Evolutionary conservation across 2,797 vertebrate genomes (phyloP), one percentile per base, ranked within the genome.

Genomic region (Peromyscus melanophrys): DNA sequence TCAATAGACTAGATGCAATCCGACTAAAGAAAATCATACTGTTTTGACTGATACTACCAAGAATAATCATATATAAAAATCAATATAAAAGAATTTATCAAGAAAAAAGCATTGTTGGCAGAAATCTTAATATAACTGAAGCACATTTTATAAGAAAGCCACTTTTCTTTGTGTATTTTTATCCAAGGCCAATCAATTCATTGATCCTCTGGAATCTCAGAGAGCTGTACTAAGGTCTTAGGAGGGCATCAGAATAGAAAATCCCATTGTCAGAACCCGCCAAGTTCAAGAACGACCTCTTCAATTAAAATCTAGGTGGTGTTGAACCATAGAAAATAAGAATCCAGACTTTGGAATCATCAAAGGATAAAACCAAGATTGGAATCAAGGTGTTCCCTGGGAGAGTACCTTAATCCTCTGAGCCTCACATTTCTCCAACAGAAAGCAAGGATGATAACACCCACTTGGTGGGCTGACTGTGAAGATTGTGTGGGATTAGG

Each of bases 311-410:
- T 86, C 29, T 73, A 63, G 55, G 77, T 90, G 59, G 25, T 16
- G 61, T 13, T 86, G 69, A 34, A 90, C 12, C 89, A 65, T 31
- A 43, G 29, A 92, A 95, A 96, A 71, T 82, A 90, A 92, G 52
- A 95, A 94, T 77, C 67, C 6, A 40, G 37, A 71, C 31, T 92
- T 87, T 92, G 37, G 40, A 96, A 65, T 78, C 73, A 88, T 88
- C 90, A 92, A 96, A 96, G 85, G 25, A 89, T 63, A 91, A 94
- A 95, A 80, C 13, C 40, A 92, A 90, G 49, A 59, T 84, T 94
- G 81, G 57, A 93, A 80, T 80, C 67, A 92, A 89, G 84, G 75
- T 17, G 31, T 83, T 43, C 57, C 40, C 77, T 34, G 7, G 49
- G 52, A 83, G 11, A 88, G 29, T 2, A 46, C 81, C 76, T 84